A percentile compares a stretch with the other conserved stretches of the same genome.
phyloP scores from a whole-genome alignment of 1,140 invertebrate genomes.

The Tenebrio molitor region DNA sequence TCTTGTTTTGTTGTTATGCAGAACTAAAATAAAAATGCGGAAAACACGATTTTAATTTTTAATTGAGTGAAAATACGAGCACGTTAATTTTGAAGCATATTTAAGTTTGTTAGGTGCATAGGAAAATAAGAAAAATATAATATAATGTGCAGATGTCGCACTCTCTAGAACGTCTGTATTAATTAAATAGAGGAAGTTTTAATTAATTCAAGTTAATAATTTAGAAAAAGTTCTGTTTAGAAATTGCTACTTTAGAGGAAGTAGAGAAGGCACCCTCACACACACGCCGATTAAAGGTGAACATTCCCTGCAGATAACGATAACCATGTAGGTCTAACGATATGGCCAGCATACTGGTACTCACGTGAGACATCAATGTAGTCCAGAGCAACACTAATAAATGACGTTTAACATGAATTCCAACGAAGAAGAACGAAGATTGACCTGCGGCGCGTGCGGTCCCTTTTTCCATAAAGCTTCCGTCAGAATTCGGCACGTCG shows the following conservation, averaged over 20 bases:
- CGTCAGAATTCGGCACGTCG: neutral
- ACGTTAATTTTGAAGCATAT: too few species aligned
- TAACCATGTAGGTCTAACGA: slow-evolving; percentile 16
- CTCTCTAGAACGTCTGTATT: too few species aligned
- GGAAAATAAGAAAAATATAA: too few species aligned
- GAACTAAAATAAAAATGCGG: too few species aligned
- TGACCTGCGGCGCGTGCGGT: slow-evolving; percentile 15
- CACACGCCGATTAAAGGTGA: slow-evolving; percentile 14
- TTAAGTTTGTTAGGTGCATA: too few species aligned
- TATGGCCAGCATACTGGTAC: slow-evolving; percentile 30
- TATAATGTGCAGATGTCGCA: too few species aligned
- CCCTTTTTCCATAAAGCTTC: slow-evolving; percentile 7
- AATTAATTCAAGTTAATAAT: too few species aligned
- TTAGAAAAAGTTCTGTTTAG: neutral
- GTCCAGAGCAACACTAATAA: neutral
- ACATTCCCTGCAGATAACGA: slow-evolving; percentile 21
- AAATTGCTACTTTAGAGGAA: slow-evolving; percentile 4
- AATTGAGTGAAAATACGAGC: too few species aligned
- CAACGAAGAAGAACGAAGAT: neutral
- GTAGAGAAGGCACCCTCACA: slow-evolving; percentile 18
- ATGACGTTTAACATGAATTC: slow-evolving; percentile 7
- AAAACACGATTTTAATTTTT: too few species aligned
- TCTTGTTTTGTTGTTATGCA: too few species aligned
- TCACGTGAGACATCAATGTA: slow-evolving; percentile 10
- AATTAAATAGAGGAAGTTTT: too few species aligned